phyloP scores from a whole-genome alignment of 2,888 invertebrate species.

The Leucoptera coffeella region DNA sequence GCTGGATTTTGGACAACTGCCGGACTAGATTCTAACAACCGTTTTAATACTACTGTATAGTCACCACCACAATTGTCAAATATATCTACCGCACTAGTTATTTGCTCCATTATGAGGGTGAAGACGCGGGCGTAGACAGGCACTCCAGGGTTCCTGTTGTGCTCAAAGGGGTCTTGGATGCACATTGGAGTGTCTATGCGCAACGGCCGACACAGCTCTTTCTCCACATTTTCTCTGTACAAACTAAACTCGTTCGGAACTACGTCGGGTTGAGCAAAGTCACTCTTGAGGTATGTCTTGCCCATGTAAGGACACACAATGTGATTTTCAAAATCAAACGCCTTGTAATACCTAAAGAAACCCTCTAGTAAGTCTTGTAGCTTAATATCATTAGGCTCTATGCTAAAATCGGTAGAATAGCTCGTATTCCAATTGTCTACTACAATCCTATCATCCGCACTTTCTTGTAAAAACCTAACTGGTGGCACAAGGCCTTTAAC shows the following conservation, averaged over 20 bases:
- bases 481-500: slow-evolving; percentile 52
- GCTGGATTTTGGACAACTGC: neutral
- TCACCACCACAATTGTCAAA: slow-evolving; percentile 6
- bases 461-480: slow-evolving; percentile 33
- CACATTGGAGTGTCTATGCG: slow-evolving; percentile 9
- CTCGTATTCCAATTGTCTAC: slow-evolving; percentile 58
- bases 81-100: slow-evolving; percentile 5
- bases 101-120: neutral
- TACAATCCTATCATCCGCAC: slow-evolving; percentile 10
- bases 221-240: neutral
- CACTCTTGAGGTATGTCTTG: neutral
- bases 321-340: slow-evolving; percentile 11
- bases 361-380: slow-evolving; percentile 48
- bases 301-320: slow-evolving; percentile 12
- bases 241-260: slow-evolving; percentile 1
- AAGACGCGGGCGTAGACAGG: slow-evolving; percentile 9
- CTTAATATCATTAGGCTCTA: too few relatives aligned
- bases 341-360: slow-evolving; percentile 47
- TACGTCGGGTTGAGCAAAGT: neutral
- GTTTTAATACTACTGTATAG: neutral
- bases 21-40: neutral
- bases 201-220: neutral
- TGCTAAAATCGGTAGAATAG: too few relatives aligned
- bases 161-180: slow-evolving; percentile 13
- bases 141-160: slow-evolving; percentile 11